Base-by-base conservation (phyloP, 2,797 vertebrate genomes). In the Fringilla coelebs region DNA sequence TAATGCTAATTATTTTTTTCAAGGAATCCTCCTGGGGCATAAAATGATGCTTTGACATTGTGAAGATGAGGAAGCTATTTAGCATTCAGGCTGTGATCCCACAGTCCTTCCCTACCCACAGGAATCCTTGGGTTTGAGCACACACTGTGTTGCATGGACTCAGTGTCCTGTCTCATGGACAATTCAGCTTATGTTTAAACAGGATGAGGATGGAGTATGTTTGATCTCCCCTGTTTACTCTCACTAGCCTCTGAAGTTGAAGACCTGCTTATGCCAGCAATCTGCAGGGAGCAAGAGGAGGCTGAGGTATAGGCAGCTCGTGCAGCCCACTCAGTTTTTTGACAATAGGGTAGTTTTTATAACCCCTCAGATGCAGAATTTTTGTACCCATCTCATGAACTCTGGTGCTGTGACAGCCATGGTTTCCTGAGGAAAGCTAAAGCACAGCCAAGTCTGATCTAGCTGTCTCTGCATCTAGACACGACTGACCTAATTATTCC, bases 401-500 rank as follows among this genome's bases (percentile, higher is more conserved):
- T n/a, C 51, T 51, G 41, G 11, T 55, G 17, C 9, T 60, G 28
- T 68, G 70, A 36, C 1, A 11, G 49, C 49, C 5, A 7, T 0
- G 0, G 22, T 67, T 88, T 85, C 51, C 61, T 28, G 38, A 22
- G 68, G 62, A 88, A 94, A 72, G 31, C 10, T 68, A 26, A 19
- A 36, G 76, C 13, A 36, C 0, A 2, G 46, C 79, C 86, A 83
- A 94, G 55, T 63, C 70, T 72, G 58, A 85, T 49, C 22, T 72
- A 77, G 57, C 61, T 76, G 66, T 45, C 73, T 86, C 76, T 93
- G 88, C 32, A 32, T 76, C 60, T 72, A 94, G 93, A 88, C 61
- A 71, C 0, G 3, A 29, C 77, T 94, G 93, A 95, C 93, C 86
- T 90, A 85, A 95, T 95, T 95, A 87, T 93, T 93, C 71, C 77